Evolutionary conservation across 2,888 invertebrate species (phyloP), one percentile per base, ranked within the genome.

Genomic region (Idaea straminata): DNA sequence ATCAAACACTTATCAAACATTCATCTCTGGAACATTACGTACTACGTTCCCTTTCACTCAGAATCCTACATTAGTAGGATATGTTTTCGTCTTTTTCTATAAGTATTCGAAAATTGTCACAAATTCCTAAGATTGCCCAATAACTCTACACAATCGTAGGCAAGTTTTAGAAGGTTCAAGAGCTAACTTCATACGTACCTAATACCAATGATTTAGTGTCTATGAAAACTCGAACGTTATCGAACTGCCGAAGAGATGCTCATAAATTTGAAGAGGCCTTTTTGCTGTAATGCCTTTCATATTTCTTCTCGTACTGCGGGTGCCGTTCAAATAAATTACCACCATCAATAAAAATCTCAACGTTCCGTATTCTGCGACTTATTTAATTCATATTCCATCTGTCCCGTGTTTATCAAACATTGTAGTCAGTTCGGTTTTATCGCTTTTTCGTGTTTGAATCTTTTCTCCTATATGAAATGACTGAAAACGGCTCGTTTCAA

Each of bases 361-460:
- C 87, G 86, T 84, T 77, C 81, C 87, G 85, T 47, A 91, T 90
- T 86, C 89, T 78, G 80, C 84, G 90, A 91, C 91, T 92, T 92
- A 92, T 91, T 91, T 91, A 91, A 92, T 92, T 92, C 89, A 90
- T 91, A 91, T 91, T 92, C 90, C 88, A 91, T 91, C 88, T 87
- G 81, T 80, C 81, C 74, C 78, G 83, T 91, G 89, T 91, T 91
- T 90, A 89, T 91, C 88, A 91, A 89, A 87, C 83, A 87, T 86
- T 82, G 82, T 80, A 69, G 68, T 70, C 71, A 66, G 72, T 64
- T 67, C 65, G 70, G 64, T 71, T 74, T 74, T 74, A 74, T 74
- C 74, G 72, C 69, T 72, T 74, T 72, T 74, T 71, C 74, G 69
- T 74, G 72, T 74, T 70, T 65, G 38, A 59, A 69, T 59, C 64